Evolutionary conservation across 1,140 invertebrate genomes (phyloP), one percentile per base, ranked within the genome.

Genomic region (Meloidogyne chitwoodi): DNA sequence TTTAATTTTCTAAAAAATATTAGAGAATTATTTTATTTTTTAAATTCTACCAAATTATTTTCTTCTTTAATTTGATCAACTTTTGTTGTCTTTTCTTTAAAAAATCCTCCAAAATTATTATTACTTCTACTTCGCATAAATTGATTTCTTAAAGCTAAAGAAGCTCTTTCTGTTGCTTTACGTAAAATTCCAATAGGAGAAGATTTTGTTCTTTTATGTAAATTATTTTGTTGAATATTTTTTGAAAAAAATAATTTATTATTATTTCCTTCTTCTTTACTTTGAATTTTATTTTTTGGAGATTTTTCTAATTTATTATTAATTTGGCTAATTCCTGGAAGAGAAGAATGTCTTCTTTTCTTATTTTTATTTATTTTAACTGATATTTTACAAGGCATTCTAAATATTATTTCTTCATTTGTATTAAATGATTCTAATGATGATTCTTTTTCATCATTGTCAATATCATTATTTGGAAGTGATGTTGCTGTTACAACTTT

Each of bases 371-470:
- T 62, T 27, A 56, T 73, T 56, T 22, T 73, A 31, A 73, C 48
- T 31, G 71, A 61, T 24, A 73, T 38, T 73, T 73, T 73, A 64
- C 71, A 73, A 22, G 71, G 71, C 71, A 73, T 73, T 63, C 71
- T 61, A n/a, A 73, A 38, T 16, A 14, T 70, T 41, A 48, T 44
- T 31, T 61, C 44, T 56, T 38, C 70, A 4, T 24, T 31, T 16
- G 5, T 10, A 10, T 22, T 12, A 63, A 38, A 27, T 6, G 61
- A n/a, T 34, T 29, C 56, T 62, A 14, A 12, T 62, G 16, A 12
- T 16, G 6, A 5, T 62, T 72, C 44, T 10, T 24, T 19, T 4
- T 62, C 29, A 44, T 14, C 38, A 44, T 26, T 27, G 34, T 38
- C 48, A 38, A 29, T 12, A n/a, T n/a, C n/a, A n/a, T n/a, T n/a